Percentiles rank a stretch among this genome's conserved stretches.
These are phyloP conservation scores for Nixonia krombeini DNA, from an alignment of 1,140 invertebrate species.

Conservation along the genomic window DNA sequence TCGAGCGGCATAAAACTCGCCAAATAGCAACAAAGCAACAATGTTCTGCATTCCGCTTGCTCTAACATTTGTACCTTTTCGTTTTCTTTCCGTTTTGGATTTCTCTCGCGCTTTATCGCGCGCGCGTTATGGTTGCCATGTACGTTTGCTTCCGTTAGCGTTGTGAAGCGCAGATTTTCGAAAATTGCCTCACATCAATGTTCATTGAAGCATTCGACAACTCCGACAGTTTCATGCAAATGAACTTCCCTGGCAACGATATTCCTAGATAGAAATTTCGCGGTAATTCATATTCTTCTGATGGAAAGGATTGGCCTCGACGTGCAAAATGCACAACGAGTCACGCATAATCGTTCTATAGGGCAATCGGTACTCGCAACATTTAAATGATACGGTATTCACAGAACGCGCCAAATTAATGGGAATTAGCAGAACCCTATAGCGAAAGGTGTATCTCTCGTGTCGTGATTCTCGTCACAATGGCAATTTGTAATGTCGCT, in stretches of 20 bases:
- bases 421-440: constrained; percentile 51
- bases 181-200: too few relatives aligned
- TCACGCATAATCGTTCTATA: constrained; percentile 49
- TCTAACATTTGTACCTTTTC: constrained; percentile 3
- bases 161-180: too few relatives aligned
- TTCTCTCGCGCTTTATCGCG: too few relatives aligned
- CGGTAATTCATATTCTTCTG: constrained; percentile 43
- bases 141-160: too few relatives aligned
- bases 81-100: not conserved
- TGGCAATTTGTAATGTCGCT: constrained; percentile 43
- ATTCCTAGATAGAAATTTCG: constrained; percentile 7
- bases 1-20: constrained; percentile 7
- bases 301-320: constrained; percentile 6
- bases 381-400: constrained; percentile 56
- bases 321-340: constrained; percentile 32
- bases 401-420: constrained; percentile 54
- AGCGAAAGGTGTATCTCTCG: constrained; percentile 13
- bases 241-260: too few relatives aligned
- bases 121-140: too few relatives aligned
- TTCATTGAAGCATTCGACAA: too few relatives aligned
- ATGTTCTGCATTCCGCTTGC: constrained; percentile 4
- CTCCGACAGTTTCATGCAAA: too few relatives aligned
- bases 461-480: constrained; percentile 37
- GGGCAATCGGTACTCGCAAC: constrained; percentile 52
- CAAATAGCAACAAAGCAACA: constrained; percentile 6